These are phyloP conservation scores for Aplochiton taeniatus DNA, from an alignment of 2,797 vertebrate species.

Conservation along the genomic window DNA sequence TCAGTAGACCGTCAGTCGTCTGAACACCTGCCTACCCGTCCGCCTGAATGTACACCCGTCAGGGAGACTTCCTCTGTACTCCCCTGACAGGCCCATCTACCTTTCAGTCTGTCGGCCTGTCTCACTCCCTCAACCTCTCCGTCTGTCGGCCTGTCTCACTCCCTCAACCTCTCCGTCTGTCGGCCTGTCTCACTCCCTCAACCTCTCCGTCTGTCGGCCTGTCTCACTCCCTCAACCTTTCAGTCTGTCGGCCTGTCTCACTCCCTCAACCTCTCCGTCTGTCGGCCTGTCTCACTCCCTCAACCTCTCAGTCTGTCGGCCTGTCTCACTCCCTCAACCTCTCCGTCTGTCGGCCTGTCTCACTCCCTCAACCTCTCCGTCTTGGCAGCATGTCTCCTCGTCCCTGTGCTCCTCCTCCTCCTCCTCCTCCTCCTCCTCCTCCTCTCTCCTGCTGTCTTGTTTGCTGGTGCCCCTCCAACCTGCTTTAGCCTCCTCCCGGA, in stretches of 20 bases:
- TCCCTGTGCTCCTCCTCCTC: background rate
- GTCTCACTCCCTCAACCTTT: slow-evolving; percentile 23
- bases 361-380: slow-evolving; percentile 20
- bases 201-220: slow-evolving; percentile 24
- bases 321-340: background rate
- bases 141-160: background rate
- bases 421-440: background rate
- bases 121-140: background rate
- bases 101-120: slow-evolving; percentile 24
- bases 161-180: background rate
- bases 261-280: background rate
- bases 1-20: too few relatives aligned
- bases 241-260: slow-evolving; percentile 18
- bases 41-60: background rate
- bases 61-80: background rate
- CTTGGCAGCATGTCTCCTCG: background rate
- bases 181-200: background rate
- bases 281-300: background rate
- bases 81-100: background rate
- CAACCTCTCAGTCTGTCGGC: background rate
- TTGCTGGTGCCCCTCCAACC: slow-evolving; percentile 23
- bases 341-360: slow-evolving; percentile 32
- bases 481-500: slow-evolving; percentile 14
- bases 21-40: background rate
- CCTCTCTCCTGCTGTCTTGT: slow-evolving; percentile 28